Evolutionary conservation across 2,113 vertebrate genomes (phyloP), one percentile per base, ranked within the genome.

Genomic region (Pseudorasbora parva): DNA sequence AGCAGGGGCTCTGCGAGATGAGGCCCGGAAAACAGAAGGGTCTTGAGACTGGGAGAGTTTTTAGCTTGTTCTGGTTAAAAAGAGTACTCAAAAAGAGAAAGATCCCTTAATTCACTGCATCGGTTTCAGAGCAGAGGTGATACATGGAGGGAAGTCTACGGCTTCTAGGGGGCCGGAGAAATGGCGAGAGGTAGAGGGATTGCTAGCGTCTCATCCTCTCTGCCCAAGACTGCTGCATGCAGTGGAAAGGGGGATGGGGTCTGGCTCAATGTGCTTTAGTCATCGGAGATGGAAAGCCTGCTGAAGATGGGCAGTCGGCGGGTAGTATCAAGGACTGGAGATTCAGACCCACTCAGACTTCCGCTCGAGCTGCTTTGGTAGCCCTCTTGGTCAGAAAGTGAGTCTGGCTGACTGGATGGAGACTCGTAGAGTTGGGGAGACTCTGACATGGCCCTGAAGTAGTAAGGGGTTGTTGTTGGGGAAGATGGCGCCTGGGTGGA

Each of bases 261-360:
- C 77, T 83, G 81, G 81, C 82, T 76, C 76, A 76, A 37, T 77
- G 87, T 78, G 33, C 81, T 88, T 94, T 97, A 99, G 91, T 99
- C 98, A 12, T 99, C 98, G 1, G 97, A 98, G 94, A 98, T 97
- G 91, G 98, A 98, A 87, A 99, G 97, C 96, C 97, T 98, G 96
- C 98, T 99, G 94, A 99, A 99, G 95, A 99, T 99, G 91, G 98
- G 98, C 87, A 99, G 96, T 91, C 98, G 96, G 91, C 96, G 96
- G 91, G 94, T 97, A 95, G 94, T 97, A 94, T 99, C 98, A 90
- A 98, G 96, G 91, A 94, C 93, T 4, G 98, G 98, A 45, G 97
- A 98, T 93, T 98, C 98, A 0, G 97, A 98, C 90, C 97, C 98
- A 41, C 97, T 97, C 89, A 97, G 95, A 92, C 96, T 98, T 90